These are phyloP conservation scores for Panthera tigris DNA, from an alignment of 2,113 vertebrate species.

Conservation along the genomic window DNA sequence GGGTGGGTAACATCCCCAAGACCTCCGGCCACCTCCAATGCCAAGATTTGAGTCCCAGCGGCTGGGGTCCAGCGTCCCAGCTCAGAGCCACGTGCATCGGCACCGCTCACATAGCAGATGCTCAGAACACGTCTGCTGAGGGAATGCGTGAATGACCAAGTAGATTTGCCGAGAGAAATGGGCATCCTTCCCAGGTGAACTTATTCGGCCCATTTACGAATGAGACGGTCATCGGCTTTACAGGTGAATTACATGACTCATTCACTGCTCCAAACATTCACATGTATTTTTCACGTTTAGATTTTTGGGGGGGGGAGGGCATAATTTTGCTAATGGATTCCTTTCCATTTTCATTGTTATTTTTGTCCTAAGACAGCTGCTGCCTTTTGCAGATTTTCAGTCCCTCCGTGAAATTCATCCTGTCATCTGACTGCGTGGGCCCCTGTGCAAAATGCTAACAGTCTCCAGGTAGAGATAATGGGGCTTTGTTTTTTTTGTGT, in stretches of 20 bases:
- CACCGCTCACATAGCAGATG: rapidly evolving
- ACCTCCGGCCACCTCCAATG: neutral
- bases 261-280: neutral
- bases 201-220: rapidly evolving
- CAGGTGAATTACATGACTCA: rapidly evolving
- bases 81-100: rapidly evolving
- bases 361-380: rapidly evolving
- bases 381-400: neutral
- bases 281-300: neutral
- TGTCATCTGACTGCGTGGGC: neutral
- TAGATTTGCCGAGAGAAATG: rapidly evolving
- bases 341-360: neutral
- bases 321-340: rapidly evolving
- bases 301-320: neutral
- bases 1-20: rapidly evolving
- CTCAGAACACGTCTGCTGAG: neutral
- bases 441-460: neutral
- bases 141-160: rapidly evolving
- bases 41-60: rapidly evolving
- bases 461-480: neutral
- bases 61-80: neutral
- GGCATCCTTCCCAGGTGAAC: no score
- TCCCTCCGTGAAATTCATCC: neutral
- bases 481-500: neutral
- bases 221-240: rapidly evolving